These are phyloP conservation scores for Okapia johnstoni DNA, from an alignment of 2,113 vertebrate species.

Conservation along the genomic window DNA sequence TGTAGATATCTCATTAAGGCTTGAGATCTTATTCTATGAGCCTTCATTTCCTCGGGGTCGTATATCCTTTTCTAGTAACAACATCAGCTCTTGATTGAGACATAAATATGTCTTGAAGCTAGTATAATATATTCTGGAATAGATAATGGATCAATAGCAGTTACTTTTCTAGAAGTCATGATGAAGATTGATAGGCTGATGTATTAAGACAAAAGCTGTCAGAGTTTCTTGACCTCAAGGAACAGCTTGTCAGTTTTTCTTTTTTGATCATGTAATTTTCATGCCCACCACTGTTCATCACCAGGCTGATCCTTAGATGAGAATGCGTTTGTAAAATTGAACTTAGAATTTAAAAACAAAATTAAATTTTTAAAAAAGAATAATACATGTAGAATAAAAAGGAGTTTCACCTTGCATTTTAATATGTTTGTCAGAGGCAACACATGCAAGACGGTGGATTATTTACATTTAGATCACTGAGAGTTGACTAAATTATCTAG, in stretches of 20 bases:
- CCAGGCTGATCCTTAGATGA: background rate
- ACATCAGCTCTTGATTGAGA: slow-evolving; percentile 26
- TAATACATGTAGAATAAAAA: background rate
- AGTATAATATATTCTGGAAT: slow-evolving; percentile 12
- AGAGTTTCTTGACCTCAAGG: slow-evolving; percentile 32
- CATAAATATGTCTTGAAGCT: slow-evolving; percentile 44
- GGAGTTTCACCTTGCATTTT: background rate
- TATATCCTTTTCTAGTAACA: slow-evolving; percentile 2
- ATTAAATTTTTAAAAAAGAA: slow-evolving; percentile 12
- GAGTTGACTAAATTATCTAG: slow-evolving; percentile 19
- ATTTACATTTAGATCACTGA: slow-evolving; percentile 16
- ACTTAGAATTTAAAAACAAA: slow-evolving; percentile 10
- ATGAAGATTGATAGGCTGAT: slow-evolving; percentile 55
- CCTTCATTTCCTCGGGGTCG: background rate
- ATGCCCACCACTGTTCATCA: background rate
- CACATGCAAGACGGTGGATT: background rate
- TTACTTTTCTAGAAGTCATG: slow-evolving; percentile 32
- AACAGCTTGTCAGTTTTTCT: slow-evolving; percentile 19
- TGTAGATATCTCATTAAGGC: background rate
- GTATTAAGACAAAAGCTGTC: slow-evolving; percentile 56
- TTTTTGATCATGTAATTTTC: slow-evolving; percentile 13
- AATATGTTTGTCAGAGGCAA: background rate
- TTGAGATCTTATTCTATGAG: background rate
- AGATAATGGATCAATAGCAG: slow-evolving; percentile 32
- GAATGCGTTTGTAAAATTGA: slow-evolving; percentile 32